phyloP scores from a whole-genome alignment of 1,140 invertebrate species.

The Lepidurus apus region DNA sequence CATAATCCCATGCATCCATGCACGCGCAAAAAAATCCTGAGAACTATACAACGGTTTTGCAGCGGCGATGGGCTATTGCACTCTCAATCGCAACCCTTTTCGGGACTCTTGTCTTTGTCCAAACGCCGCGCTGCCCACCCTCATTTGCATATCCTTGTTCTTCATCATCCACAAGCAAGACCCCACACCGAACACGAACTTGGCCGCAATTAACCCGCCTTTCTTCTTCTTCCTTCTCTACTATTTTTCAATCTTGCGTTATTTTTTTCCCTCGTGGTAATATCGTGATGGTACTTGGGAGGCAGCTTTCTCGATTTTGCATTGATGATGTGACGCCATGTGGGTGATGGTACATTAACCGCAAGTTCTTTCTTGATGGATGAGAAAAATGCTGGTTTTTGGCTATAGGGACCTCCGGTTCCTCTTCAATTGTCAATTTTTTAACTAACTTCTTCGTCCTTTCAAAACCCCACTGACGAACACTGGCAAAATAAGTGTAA shows the following conservation, averaged over 20 bases:
- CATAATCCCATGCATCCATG: conserved; percentile 21
- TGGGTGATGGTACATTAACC: conserved; percentile 2
- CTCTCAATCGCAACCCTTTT: conserved; percentile 21
- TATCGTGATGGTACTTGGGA: conserved; percentile 14
- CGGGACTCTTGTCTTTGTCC: conserved; percentile 20
- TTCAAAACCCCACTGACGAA: conserved; percentile 21
- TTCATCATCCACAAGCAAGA: conserved; percentile 19
- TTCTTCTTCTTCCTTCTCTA: conserved; percentile 10
- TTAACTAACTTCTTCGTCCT: background rate
- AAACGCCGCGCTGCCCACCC: conserved; percentile 16
- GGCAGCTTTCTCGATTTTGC: conserved; percentile 21
- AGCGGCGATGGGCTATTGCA: conserved; percentile 20
- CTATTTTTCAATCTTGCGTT: background rate
- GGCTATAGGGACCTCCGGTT: conserved; percentile 16
- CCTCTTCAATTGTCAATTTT: conserved; percentile 1
- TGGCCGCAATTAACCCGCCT: conserved; percentile 17
- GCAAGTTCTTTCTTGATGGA: conserved; percentile 12
- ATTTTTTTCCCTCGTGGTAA: conserved; percentile 8
- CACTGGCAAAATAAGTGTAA: conserved; percentile 22
- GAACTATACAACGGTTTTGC: conserved; percentile 21
- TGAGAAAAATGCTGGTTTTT: conserved; percentile 18
- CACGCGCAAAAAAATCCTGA: conserved; percentile 21
- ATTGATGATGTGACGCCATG: conserved; percentile 17
- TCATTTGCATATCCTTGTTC: conserved; percentile 22
- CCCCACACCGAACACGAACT: conserved; percentile 17